These are phyloP conservation scores for Diadema setosum DNA, from an alignment of 35 echinoderm and acorn worm species.

Conservation along the genomic window DNA sequence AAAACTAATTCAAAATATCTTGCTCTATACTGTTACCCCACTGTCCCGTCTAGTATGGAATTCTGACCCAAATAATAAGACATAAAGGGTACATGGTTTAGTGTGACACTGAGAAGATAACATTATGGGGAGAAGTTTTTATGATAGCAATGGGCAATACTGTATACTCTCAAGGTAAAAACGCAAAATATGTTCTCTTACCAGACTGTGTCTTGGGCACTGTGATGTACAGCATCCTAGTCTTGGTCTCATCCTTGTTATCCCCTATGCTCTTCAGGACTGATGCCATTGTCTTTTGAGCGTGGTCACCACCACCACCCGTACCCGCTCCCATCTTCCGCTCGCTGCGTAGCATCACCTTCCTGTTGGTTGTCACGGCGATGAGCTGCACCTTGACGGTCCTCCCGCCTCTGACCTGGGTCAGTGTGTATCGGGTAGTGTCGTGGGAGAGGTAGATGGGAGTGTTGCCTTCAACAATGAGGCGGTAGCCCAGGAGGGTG, in stretches of 20 bases:
- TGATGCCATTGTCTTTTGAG: conserved; percentile 3
- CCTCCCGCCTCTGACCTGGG: conserved; percentile 26
- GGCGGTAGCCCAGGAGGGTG: conserved; percentile 57
- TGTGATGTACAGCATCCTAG: not conserved
- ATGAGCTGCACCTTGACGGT: conserved; percentile 36
- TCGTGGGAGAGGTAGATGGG: conserved; percentile 21
- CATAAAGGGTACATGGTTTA: too few relatives aligned
- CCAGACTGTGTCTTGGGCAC: conserved; percentile 40
- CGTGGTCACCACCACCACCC: not conserved
- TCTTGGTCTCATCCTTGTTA: not conserved
- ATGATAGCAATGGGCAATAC: too few relatives aligned
- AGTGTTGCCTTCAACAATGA: conserved; percentile 43
- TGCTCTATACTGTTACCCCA: too few relatives aligned
- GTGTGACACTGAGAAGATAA: too few relatives aligned
- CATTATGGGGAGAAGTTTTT: too few relatives aligned
- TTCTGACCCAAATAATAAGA: too few relatives aligned
- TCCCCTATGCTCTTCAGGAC: not conserved
- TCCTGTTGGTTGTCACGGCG: conserved; percentile 51
- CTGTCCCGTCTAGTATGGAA: too few relatives aligned
- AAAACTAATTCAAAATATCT: too few relatives aligned
- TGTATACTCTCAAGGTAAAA: too few relatives aligned
- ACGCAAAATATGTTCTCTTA: not conserved
- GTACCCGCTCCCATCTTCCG: not conserved
- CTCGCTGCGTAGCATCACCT: not conserved
- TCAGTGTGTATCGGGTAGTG: conserved; percentile 33